A percentile compares a stretch with the other conserved stretches of the same genome.
phyloP scores from a whole-genome alignment of 2,113 vertebrate species.

The Laticauda laticaudata region DNA sequence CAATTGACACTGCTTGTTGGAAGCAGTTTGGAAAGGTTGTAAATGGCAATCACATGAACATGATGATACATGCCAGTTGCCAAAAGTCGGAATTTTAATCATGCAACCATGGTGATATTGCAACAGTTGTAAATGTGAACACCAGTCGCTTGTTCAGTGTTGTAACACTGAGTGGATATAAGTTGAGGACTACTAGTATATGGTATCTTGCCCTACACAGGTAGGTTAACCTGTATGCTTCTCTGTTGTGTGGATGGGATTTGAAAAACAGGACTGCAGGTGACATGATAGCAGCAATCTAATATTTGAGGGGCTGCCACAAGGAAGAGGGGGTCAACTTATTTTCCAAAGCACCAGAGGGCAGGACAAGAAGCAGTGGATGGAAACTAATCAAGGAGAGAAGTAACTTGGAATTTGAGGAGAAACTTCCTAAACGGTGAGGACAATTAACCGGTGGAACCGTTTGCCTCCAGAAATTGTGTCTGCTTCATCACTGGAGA shows the following conservation, averaged over 20 bases:
- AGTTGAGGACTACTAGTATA: neutral
- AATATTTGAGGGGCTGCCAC: neutral
- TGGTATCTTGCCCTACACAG: neutral
- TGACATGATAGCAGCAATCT: neutral
- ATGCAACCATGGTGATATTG: no score
- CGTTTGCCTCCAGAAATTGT: neutral
- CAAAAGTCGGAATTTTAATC: no score
- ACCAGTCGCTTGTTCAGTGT: neutral
- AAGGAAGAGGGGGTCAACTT: neutral
- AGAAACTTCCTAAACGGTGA: neutral
- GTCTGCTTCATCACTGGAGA: neutral
- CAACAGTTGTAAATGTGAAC: neutral
- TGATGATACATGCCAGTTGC: no score
- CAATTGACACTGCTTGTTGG: no score
- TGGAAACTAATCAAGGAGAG: neutral
- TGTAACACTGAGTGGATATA: neutral
- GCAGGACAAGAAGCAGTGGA: neutral
- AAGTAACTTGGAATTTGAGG: neutral
- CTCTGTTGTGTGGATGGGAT: neutral
- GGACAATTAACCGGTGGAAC: neutral
- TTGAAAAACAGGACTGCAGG: neutral
- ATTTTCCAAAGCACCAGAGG: neutral
- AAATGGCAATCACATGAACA: no score
- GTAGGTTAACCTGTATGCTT: neutral
- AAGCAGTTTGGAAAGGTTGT: no score